phyloP scores from a whole-genome alignment of 2,888 invertebrate species.

The Xylocampa areola region DNA sequence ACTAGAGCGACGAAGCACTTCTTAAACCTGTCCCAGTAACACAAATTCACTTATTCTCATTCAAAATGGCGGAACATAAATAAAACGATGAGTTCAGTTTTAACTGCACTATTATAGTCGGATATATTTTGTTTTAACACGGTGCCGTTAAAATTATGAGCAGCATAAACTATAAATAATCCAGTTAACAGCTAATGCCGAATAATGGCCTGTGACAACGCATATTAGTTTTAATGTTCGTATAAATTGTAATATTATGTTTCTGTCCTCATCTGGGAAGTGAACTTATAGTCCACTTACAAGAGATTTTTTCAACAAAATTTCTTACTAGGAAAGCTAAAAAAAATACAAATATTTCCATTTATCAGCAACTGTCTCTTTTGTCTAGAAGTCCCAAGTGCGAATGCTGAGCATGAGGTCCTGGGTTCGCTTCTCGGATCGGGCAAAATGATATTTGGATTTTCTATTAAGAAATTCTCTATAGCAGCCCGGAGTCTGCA shows the following conservation, averaged over 20 bases:
- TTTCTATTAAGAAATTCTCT: too few species aligned
- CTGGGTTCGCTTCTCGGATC: too few species aligned
- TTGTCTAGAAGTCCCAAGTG: too few species aligned
- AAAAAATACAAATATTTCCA: too few species aligned
- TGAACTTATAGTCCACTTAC: neutral
- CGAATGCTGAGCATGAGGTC: too few species aligned
- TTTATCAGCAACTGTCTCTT: too few species aligned
- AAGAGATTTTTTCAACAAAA: neutral
- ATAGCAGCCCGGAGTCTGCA: too few species aligned
- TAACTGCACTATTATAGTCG: constrained; percentile 41
- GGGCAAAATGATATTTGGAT: too few species aligned
- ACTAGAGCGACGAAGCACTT: too few species aligned
- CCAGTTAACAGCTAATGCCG: constrained; percentile 47
- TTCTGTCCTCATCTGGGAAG: neutral
- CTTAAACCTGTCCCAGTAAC: neutral
- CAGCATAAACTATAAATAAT: constrained; percentile 50
- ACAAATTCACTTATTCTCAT: constrained; percentile 17
- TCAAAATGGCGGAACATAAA: constrained; percentile 41
- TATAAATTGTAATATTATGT: constrained; percentile 29
- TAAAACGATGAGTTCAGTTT: constrained; percentile 35
- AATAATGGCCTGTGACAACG: constrained; percentile 49
- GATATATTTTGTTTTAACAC: constrained; percentile 53
- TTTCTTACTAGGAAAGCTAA: too few species aligned
- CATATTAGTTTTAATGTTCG: constrained; percentile 44
- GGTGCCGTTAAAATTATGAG: constrained; percentile 49